Base-by-base conservation (phyloP, 1,140 invertebrate genomes). In the Pemphigus obesinymphae region DNA sequence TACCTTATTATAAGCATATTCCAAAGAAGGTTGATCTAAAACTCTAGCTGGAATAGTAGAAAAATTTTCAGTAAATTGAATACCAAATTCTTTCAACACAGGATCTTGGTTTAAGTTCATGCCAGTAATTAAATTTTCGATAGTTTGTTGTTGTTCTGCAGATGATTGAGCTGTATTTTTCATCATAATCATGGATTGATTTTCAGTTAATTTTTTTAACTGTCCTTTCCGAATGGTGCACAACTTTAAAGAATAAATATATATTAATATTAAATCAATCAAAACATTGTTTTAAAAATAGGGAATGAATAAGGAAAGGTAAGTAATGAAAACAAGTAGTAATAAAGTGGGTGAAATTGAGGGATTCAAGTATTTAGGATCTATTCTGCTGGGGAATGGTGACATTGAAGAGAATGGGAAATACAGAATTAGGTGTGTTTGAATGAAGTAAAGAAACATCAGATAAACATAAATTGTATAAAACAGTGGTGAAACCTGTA, bases 111-210 rank as follows among this genome's bases (percentile, higher is more conserved):
- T 90, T 82, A 89, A 89, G 3, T 87, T 83, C 4, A 88, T 86
- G 17, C 34, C 45, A 0, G 48, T 37, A 50, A 87, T 86, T 85
- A 90, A 86, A 10, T 90, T 85, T 84, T 89, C 87, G 29, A 94
- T 94, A 85, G 91, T 93, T 0, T 82, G 1, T 84, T 91, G 91
- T 0, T 93, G 88, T 1, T 84, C 85, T 3, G 88, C 84, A 0
- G 92, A 90, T 6, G 86, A 84, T 1, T 90, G 92, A 1, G 92
- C 92, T 1, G 93, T 90, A 58, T 85, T 40, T 84, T 45, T 85
- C 1, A 95, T 92, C 92, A 94, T 92, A 0, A 85, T 87, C 0
- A 88, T 82, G 1, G 92, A 90, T 86, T 94, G 92, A 0, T 66
- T 83, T 61, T 91, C 89, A 58, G 86, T 86, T 84, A 91, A 85